These are phyloP conservation scores for Percina caprodes DNA, from an alignment of 2,113 vertebrate genomes.

Conservation along the genomic window DNA sequence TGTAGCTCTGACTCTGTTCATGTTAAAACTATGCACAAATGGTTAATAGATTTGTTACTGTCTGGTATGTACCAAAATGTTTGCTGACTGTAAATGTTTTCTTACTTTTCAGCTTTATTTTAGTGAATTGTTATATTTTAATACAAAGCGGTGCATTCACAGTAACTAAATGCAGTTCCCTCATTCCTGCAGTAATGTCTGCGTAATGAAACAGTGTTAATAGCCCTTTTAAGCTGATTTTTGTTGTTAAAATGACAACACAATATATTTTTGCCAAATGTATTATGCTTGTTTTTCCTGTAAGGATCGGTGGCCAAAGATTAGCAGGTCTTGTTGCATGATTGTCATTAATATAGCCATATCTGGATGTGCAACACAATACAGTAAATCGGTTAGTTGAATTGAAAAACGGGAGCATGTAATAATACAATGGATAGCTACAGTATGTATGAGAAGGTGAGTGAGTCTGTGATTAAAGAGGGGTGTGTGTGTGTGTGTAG, in stretches of 20 bases:
- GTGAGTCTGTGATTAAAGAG: constrained; percentile 5
- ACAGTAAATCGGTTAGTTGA: constrained; percentile 29
- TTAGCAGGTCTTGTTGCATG: constrained; percentile 74
- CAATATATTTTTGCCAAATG: constrained; percentile 71
- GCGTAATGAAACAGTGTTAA: constrained; percentile 62
- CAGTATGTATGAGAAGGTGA: constrained; percentile 1
- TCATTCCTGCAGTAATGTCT: constrained; percentile 49
- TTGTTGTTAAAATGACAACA: constrained; percentile 44
- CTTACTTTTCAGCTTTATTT: constrained; percentile 65
- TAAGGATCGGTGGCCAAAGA: constrained; percentile 74
- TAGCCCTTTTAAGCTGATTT: constrained; percentile 46
- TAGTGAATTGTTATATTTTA: constrained; percentile 73
- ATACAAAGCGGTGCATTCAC: constrained; percentile 54
- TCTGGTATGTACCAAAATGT: constrained; percentile 58
- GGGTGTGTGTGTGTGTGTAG: background rate
- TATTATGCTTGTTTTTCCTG: constrained; percentile 64
- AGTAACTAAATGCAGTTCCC: constrained; percentile 44
- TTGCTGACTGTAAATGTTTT: constrained; percentile 72
- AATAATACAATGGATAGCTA: constrained; percentile 23
- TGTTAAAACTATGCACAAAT: constrained; percentile 77
- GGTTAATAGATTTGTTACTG: constrained; percentile 59
- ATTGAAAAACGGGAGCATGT: constrained; percentile 54
- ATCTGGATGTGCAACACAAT: constrained; percentile 60
- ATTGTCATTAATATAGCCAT: constrained; percentile 69
- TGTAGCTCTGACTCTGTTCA: constrained; percentile 56